A percentile compares a stretch with the other conserved stretches of the same genome.
phyloP scores from a whole-genome alignment of 2,888 invertebrate genomes.

The Cheilosia grossa region DNA sequence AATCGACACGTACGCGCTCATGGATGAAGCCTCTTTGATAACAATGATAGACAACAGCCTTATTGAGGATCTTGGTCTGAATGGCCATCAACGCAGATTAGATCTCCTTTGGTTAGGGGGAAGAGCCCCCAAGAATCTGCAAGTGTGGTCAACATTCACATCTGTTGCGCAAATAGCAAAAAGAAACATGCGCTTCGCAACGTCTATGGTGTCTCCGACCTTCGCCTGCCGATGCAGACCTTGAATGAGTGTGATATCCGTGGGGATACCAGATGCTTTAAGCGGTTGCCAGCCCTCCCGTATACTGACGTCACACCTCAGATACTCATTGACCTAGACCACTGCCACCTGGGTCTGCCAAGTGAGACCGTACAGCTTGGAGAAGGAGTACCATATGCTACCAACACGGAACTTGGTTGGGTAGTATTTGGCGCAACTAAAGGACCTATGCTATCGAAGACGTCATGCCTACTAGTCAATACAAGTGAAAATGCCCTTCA shows the following conservation, averaged over 20 bases:
- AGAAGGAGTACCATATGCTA: no score
- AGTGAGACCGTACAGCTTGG: no score
- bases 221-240: constrained; percentile 36
- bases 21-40: constrained; percentile 67
- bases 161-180: constrained; percentile 36
- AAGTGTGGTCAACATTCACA: constrained; percentile 52
- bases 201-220: constrained; percentile 27
- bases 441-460: background rate
- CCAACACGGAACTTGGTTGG: constrained; percentile 65
- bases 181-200: constrained; percentile 30
- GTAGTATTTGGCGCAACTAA: constrained; percentile 54
- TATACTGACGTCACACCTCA: no score
- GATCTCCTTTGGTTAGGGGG: constrained; percentile 62
- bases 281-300: no score
- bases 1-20: constrained; percentile 38
- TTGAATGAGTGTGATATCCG: constrained; percentile 27
- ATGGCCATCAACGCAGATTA: constrained; percentile 40
- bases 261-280: constrained; percentile 9
- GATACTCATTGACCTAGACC: no score
- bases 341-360: no score
- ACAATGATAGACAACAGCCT: constrained; percentile 55
- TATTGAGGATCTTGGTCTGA: constrained; percentile 44
- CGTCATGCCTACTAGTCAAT: constrained; percentile 19
- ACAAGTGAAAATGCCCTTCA: constrained; percentile 32
- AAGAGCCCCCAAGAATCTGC: constrained; percentile 43